These are phyloP conservation scores for Micronycteris hirsuta DNA, from an alignment of 2,113 vertebrate species.

Conservation along the genomic window DNA sequence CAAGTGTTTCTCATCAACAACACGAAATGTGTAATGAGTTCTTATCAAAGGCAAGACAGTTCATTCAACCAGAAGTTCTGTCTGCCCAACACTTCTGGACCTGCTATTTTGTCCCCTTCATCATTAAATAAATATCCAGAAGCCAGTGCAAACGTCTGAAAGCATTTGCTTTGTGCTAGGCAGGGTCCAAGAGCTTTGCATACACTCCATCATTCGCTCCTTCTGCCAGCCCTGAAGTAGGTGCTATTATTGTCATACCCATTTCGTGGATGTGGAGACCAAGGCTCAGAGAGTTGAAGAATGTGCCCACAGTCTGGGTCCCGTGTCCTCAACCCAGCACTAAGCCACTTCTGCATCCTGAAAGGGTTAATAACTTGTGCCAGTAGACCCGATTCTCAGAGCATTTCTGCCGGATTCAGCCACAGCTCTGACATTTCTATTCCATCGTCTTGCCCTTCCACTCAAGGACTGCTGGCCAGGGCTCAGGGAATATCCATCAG, in stretches of 20 bases:
- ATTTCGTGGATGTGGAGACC: neutral
- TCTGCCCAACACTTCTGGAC: no score
- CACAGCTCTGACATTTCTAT: accelerated
- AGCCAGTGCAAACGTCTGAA: neutral
- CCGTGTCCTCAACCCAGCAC: neutral
- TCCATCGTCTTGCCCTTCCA: accelerated
- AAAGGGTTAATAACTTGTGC: accelerated
- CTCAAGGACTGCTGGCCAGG: neutral
- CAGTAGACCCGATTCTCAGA: accelerated
- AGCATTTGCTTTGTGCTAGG: neutral
- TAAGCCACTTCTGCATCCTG: neutral
- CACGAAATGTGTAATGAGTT: neutral
- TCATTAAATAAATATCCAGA: no score
- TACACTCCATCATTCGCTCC: accelerated
- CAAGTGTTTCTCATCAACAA: accelerated
- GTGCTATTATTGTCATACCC: neutral
- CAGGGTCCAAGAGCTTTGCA: neutral
- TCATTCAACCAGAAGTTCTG: neutral
- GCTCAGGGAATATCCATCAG: neutral
- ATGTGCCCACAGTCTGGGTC: slow-evolving; percentile 40
- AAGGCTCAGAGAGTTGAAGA: neutral
- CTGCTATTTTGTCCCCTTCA: neutral
- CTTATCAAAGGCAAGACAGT: no score
- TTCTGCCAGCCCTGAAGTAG: neutral
- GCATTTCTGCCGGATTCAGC: neutral